A percentile compares a stretch with the other conserved stretches of the same genome.
phyloP scores from a whole-genome alignment of 2,113 vertebrate species.

The Aspiorhynchus laticeps region DNA sequence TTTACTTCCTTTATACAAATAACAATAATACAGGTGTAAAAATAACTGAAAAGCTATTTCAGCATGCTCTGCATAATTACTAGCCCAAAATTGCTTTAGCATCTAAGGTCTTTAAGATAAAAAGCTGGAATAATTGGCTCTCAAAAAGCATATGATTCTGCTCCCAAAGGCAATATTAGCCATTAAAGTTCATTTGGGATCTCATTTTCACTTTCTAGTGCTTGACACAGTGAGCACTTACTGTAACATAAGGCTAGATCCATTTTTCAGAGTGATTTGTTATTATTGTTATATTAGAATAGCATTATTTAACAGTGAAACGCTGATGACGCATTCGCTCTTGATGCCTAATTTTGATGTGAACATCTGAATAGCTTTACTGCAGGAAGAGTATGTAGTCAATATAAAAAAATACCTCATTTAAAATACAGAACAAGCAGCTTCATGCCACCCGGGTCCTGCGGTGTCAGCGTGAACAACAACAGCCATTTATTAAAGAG shows the following conservation, averaged over 20 bases:
- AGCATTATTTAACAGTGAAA: neutral
- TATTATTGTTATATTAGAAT: conserved; percentile 1
- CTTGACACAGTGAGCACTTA: neutral
- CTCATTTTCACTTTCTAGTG: conserved; percentile 10
- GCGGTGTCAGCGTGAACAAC: conserved; percentile 17
- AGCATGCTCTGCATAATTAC: neutral
- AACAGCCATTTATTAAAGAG: conserved; percentile 41
- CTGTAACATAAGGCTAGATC: neutral
- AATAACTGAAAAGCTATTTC: conserved; percentile 6
- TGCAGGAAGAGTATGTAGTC: neutral
- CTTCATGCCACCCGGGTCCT: conserved; percentile 6
- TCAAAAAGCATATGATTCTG: neutral
- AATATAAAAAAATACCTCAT: conserved; percentile 15
- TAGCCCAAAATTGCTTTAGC: conserved; percentile 1
- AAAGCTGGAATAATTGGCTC: conserved; percentile 6
- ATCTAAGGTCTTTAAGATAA: conserved; percentile 12
- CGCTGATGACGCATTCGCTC: neutral
- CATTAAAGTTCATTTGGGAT: conserved; percentile 26
- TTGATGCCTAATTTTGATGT: neutral
- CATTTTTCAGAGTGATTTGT: conserved; percentile 7
- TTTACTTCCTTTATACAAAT: neutral
- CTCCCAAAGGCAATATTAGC: conserved; percentile 20
- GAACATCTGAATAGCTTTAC: neutral
- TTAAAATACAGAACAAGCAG: conserved; percentile 16
- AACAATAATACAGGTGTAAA: neutral